Conservation (phyloP, 2,888 invertebrate species). For the Tenodera sinensis region DNA sequence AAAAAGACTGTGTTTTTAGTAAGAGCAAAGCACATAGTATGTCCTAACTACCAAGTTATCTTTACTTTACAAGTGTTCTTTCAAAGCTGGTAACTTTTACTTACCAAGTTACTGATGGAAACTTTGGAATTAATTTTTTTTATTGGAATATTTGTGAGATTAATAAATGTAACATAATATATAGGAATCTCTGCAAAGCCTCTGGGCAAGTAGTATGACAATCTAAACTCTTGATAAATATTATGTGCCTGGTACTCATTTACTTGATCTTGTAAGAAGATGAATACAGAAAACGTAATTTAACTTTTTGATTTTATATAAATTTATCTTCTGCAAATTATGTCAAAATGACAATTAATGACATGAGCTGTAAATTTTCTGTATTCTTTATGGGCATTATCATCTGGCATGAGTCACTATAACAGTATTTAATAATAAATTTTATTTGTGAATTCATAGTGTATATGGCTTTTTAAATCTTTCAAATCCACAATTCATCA, state of each 20-base stretch:
- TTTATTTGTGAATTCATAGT: neutral
- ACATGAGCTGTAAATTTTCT: neutral
- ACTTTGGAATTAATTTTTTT: neutral
- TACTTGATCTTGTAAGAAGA: neutral
- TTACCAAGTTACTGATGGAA: neutral
- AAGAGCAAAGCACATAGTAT: neutral
- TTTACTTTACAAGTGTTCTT: neutral
- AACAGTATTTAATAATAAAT: neutral
- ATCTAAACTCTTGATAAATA: neutral
- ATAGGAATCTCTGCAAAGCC: neutral
- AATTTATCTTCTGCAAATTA: neutral
- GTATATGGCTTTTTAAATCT: neutral
- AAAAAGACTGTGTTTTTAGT: slow-evolving; percentile 6
- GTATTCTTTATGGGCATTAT: neutral
- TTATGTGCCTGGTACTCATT: neutral
- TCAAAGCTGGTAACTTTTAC: neutral
- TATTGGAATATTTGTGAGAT: neutral
- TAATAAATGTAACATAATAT: neutral
- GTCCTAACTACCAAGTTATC: neutral
- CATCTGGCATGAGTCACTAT: neutral
- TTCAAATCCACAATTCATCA: neutral
- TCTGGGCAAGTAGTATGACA: neutral
- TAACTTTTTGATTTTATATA: neutral
- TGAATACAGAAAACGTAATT: neutral
- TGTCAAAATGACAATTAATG: neutral